Conservation (phyloP, 2,113 vertebrate genomes). For the Hydrochoerus hydrochaeris region DNA sequence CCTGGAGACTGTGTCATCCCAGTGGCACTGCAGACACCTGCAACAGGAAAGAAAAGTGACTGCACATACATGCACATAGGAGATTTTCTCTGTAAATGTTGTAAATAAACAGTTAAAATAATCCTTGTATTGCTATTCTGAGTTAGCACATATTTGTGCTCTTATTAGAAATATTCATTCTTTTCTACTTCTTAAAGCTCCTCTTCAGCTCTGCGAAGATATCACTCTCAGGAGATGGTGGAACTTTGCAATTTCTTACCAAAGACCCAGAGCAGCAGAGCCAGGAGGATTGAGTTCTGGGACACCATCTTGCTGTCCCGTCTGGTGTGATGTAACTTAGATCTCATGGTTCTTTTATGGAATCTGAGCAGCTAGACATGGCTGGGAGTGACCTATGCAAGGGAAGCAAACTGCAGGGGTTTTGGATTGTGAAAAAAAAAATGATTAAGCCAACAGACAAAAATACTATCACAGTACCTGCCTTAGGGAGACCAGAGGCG, state of each 20-base stretch:
- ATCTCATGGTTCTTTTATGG: background rate
- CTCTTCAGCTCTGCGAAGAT: background rate
- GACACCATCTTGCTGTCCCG: background rate
- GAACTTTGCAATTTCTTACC: background rate
- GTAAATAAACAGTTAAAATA: background rate
- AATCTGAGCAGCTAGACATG: background rate
- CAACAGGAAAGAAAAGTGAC: too few relatives aligned
- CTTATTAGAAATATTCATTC: background rate
- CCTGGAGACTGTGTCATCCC: background rate
- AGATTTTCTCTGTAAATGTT: background rate
- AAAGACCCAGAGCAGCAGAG: background rate
- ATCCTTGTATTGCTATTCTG: background rate
- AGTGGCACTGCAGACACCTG: too few relatives aligned
- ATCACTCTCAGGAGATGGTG: background rate
- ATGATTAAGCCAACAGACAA: background rate
- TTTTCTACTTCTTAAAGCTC: too few relatives aligned
- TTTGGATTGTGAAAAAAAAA: background rate
- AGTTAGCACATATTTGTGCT: background rate
- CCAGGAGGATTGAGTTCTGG: background rate
- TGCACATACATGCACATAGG: too few relatives aligned
- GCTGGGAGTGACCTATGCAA: background rate
- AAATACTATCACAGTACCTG: too few relatives aligned
- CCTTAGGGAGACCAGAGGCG: too few relatives aligned
- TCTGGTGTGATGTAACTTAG: background rate
- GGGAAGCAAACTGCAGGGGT: background rate